Evolutionary conservation across 2,113 vertebrate species (phyloP), one percentile per base, ranked within the genome.

Genomic region (Lamprologus callipterus): DNA sequence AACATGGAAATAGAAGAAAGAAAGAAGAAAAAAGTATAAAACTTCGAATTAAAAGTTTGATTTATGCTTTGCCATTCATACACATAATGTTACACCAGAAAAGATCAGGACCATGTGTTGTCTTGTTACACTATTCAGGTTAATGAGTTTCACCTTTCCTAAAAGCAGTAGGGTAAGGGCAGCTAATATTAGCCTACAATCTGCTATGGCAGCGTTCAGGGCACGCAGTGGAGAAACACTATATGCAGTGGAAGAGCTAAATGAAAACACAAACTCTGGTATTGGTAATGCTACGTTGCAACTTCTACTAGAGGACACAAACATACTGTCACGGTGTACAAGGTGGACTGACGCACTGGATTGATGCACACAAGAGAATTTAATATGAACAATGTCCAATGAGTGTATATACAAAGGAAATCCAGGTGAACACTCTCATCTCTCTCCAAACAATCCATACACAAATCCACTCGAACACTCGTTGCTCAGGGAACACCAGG

Each of bases 101-200:
- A 78, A 31, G 42, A 78, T 49, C 70, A 47, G 42, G 70, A 31
- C 9, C 23, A 78, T 78, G 23, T 78, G 23, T 78, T 31, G 70
- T 78, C 16, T 78, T 49, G 70, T 49, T 49, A 31, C 23, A 49
- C 16, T 78, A 78, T 49, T 78, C 42, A 78, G 70, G 70, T 78
- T 78, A 78, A 78, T 78, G 42, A 78, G 23, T 78, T 78, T 49
- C 9, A 49, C 26, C 70, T 49, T 78, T 78, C 14, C 70, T 78
- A 49, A 49, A 47, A 31, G 23, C 26, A 78, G 3, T 19, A 78
- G 42, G 23, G 42, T 78, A 31, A 19, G 42, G 42, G 16, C 42
- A 78, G 70, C 16, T 78, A 31, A 78, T 78, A 78, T 78, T 78
- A 49, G 42, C 23, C 70, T 31, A 28, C 23, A 78, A 19, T 49